phyloP scores from a whole-genome alignment of 35 echinoderm and acorn worm genomes.

The Ophiothrix spiculata region DNA sequence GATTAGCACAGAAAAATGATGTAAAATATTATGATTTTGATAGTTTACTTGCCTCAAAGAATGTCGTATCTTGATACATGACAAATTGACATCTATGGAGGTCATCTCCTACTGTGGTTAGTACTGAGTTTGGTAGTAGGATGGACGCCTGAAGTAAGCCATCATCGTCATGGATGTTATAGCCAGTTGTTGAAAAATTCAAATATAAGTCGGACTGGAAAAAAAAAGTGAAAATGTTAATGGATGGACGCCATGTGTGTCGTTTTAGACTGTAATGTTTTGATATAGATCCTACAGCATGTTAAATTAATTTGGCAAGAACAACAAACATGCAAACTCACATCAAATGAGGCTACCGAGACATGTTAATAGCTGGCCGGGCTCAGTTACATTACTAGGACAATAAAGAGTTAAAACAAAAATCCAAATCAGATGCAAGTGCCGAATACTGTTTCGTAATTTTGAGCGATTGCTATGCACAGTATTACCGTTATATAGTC shows the following conservation, averaged over 20 bases:
- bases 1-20: too few species aligned
- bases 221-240: neutral
- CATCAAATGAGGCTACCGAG: too few species aligned
- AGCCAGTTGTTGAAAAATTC: neutral
- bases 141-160: conserved; percentile 24
- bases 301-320: neutral
- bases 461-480: too few species aligned
- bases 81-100: conserved; percentile 30
- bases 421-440: too few species aligned
- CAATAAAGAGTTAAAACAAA: too few species aligned
- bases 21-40: neutral
- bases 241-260: neutral
- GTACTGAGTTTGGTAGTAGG: conserved; percentile 33
- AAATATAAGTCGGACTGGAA: conserved; percentile 10
- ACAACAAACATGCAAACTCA: too few species aligned
- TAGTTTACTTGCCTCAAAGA: conserved; percentile 40
- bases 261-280: neutral
- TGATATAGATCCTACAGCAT: neutral
- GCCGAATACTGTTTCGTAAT: too few species aligned
- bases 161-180: neutral
- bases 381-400: too few species aligned
- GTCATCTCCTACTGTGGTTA: neutral
- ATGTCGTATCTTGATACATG: conserved; percentile 43
- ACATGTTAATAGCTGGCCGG: too few species aligned
- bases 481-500: too few species aligned